Conservation (phyloP, 1,140 invertebrate genomes). For the Drosophila obscura region DNA sequence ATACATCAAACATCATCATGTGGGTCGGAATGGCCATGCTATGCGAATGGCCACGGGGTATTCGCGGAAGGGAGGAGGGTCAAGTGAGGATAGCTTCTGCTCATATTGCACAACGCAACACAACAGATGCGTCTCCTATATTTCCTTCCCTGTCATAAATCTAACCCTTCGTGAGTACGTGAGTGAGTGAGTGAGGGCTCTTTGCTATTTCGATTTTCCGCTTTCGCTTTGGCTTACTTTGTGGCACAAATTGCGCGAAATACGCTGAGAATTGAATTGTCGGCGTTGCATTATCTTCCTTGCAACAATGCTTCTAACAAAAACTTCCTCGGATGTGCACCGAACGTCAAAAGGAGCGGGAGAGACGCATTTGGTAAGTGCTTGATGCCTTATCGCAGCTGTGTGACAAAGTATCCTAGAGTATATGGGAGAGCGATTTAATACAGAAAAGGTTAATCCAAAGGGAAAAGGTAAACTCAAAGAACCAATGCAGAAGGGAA, state of each 20-base stretch:
- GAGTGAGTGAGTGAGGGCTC: conserved; percentile 15
- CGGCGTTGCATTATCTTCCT: conserved; percentile 19
- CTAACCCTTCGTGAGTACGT: background rate
- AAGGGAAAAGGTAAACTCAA: background rate
- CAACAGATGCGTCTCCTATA: background rate
- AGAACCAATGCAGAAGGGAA: background rate
- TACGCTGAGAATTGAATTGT: conserved; percentile 43
- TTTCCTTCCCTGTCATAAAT: background rate
- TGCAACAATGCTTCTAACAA: conserved; percentile 26
- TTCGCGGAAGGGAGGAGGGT: no score
- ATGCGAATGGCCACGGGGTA: no score
- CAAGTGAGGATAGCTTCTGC: no score
- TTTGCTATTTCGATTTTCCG: conserved; percentile 20
- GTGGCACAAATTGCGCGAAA: conserved; percentile 64
- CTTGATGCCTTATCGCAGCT: background rate
- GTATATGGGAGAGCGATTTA: background rate
- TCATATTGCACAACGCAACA: no score
- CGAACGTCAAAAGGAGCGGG: background rate
- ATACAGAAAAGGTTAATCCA: background rate
- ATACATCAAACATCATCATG: no score
- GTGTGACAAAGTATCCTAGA: conserved; percentile 18
- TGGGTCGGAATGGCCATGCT: no score
- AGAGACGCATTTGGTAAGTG: conserved; percentile 7
- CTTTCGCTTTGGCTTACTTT: conserved; percentile 56
- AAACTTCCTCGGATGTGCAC: conserved; percentile 1